Evolutionary conservation across 2,888 invertebrate genomes (phyloP), one percentile per base, ranked within the genome.

Genomic region (Cremastinae sp.): DNA sequence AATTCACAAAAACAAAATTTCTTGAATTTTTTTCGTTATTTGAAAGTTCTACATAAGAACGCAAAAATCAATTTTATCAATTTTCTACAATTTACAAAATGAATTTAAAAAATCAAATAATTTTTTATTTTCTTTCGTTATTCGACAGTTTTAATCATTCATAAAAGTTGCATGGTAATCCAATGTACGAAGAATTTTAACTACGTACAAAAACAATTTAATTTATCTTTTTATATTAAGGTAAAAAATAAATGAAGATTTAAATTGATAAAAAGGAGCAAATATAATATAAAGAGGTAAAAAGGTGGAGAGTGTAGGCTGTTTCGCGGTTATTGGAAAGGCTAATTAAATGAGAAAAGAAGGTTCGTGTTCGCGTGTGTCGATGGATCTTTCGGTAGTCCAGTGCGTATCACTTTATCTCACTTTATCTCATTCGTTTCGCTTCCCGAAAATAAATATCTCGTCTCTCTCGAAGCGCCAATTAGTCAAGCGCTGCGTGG

Each of bases 281-380:
- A 4, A 35, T n/a, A n/a, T n/a, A n/a, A n/a, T n/a, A 18, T 8
- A 12, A 69, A 4, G 35, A 22, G 28, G 1, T 4, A 56, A 39
- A 66, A 39, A 68, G 56, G 35, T 28, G 22, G 10, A 47, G 9
- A n/a, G 2, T 28, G n/a, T 43, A 47, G 49, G 72, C 39, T 43
- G 74, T 74, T 76, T 76, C 65, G 64, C 64, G 59, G 76, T 61
- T 68, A 39, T 58, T 20, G 53, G 61, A 37, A 41, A 72, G 51
- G 65, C 62, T 75, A 75, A 75, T 75, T 75, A 75, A 75, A 75
- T 75, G 55, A 66, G 56, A 20, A 71, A 55, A 43, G 22, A 7
- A 20, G 47, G 45, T 43, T 37, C 18, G 56, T 62, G 56, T 59
- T 73, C 65, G 45, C 68, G 73, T 68, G 72, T 76, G 68, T 68